Evolutionary conservation across 2,888 invertebrate genomes (phyloP), one percentile per base, ranked within the genome.

Genomic region (Leuctra nigra): DNA sequence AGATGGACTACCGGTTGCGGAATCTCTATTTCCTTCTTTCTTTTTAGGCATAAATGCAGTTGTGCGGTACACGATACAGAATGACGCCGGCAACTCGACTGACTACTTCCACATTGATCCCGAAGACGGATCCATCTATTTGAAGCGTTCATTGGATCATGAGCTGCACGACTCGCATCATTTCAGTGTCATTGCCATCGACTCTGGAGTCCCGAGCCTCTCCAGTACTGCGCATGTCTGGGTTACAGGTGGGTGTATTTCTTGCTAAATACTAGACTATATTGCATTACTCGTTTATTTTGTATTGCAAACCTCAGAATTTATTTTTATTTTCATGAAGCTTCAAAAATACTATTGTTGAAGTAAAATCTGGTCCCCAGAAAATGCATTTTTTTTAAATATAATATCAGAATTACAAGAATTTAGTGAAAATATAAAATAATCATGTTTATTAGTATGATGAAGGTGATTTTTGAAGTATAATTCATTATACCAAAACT

Each of bases 181-280:
- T 68, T 84, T 94, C 67, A 78, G 87, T 48, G 81, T 93, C 6
- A 78, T 85, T 48, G 94, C 92, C 1, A 78, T 81, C 16, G 95
- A 96, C 75, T 80, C 81, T 60, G 95, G 94, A 11, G 80, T 83
- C n/a, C 93, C 94, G 11, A 79, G 86, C 61, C 76, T 91, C 14
- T 83, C 82, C 59, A 86, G 87, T 61, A 87, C 88, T 2, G 87
- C 90, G 11, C 88, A 90, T 68, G 84, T 94, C 14, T 87, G 90
- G 79, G 77, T 95, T 29, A 80, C 80, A 66, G 86, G 86, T 85
- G 70, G 68, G 70, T 35, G 20, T 4, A 41, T n/a, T n/a, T n/a
- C n/a, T n/a, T n/a, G n/a, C n/a, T n/a, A n/a, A n/a, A n/a, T n/a
- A n/a, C n/a, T n/a, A n/a, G n/a, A n/a, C n/a, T n/a, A n/a, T n/a